phyloP scores from a whole-genome alignment of 2,113 vertebrate genomes.

The Myrmophylax atrothorax region DNA sequence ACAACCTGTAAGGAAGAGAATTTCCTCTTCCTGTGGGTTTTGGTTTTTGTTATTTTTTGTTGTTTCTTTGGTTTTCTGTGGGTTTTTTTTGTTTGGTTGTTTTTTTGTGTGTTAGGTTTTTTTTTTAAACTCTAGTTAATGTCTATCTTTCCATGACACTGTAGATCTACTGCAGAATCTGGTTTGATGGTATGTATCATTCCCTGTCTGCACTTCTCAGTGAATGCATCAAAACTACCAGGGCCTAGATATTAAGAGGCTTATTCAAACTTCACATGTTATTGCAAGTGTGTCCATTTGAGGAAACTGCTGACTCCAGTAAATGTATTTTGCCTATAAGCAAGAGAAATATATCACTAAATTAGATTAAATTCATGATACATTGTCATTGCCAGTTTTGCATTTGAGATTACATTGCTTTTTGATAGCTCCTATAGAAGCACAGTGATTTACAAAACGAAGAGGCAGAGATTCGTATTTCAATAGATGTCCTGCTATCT shows the following conservation, averaged over 20 bases:
- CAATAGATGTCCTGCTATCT: neutral
- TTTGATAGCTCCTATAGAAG: neutral
- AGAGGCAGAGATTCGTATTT: neutral
- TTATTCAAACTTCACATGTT: neutral
- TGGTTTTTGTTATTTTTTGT: neutral
- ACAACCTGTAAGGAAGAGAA: neutral
- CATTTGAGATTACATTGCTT: neutral
- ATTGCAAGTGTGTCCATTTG: neutral
- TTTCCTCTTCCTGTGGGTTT: neutral
- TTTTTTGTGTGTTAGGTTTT: neutral
- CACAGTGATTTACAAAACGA: neutral
- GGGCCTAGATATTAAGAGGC: neutral
- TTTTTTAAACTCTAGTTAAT: neutral
- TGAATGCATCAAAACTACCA: neutral
- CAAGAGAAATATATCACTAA: neutral
- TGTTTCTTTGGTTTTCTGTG: neutral
- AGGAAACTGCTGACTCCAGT: neutral
- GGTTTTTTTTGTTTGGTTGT: neutral
- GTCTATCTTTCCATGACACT: neutral
- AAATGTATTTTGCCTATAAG: neutral
- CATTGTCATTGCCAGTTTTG: neutral
- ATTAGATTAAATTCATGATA: neutral
- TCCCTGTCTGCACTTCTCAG: neutral
- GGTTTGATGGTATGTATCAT: neutral
- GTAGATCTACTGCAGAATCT: neutral